These are phyloP conservation scores for Drosophila yakuba DNA, from an alignment of 1,140 invertebrate species.

Conservation along the genomic window DNA sequence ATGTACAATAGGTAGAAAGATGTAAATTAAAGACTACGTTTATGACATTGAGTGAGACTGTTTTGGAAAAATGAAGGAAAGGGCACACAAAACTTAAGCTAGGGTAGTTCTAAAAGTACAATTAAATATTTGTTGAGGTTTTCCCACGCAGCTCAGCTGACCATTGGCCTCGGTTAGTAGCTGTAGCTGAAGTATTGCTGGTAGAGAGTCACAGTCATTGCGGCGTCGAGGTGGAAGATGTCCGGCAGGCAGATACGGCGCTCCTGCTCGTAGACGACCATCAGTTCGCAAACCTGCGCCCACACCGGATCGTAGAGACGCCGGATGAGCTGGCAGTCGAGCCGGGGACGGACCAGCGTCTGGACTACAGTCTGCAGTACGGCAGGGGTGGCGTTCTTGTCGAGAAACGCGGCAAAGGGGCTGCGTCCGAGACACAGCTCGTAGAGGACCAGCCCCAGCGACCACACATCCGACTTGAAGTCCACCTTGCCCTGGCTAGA, in stretches of 20 bases:
- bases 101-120: slow-evolving; percentile 1
- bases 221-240: slow-evolving; percentile 46
- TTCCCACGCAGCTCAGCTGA: background rate
- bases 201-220: slow-evolving; percentile 60
- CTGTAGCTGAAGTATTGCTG: slow-evolving; percentile 72
- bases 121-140: background rate
- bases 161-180: slow-evolving; percentile 38
- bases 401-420: slow-evolving; percentile 87
- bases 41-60: background rate
- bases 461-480: slow-evolving; percentile 92
- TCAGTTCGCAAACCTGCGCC: slow-evolving; percentile 62
- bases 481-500: slow-evolving; percentile 87
- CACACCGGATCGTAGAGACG: slow-evolving; percentile 56
- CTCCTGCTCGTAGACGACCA: slow-evolving; percentile 65
- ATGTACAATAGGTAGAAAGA: background rate
- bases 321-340: slow-evolving; percentile 59
- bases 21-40: slow-evolving; percentile 3
- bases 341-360: slow-evolving; percentile 39
- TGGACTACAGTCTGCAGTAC: slow-evolving; percentile 57
- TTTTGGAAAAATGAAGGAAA: background rate
- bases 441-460: slow-evolving; percentile 92
- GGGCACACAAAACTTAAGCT: background rate
- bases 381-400: slow-evolving; percentile 18
- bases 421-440: slow-evolving; percentile 88
- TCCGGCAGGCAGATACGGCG: slow-evolving; percentile 65